phyloP scores from a whole-genome alignment of 2,113 vertebrate species.

The Falco punctatus region DNA sequence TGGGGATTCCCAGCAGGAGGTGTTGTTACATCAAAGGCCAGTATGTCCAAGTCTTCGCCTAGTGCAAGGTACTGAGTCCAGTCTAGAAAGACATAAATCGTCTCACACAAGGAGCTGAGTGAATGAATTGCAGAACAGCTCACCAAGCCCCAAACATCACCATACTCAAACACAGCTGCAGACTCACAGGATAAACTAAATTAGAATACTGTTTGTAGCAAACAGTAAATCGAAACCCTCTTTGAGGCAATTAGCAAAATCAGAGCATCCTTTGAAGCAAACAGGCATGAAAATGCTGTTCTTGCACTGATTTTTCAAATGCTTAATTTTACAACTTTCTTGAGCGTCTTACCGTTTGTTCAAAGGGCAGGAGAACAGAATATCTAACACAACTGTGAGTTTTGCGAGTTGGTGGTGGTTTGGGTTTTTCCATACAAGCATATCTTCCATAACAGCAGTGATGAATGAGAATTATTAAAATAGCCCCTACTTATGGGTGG shows the following conservation, averaged over 20 bases:
- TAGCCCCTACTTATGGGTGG: not conserved
- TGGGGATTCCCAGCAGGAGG: not conserved
- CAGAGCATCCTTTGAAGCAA: constrained; percentile 68
- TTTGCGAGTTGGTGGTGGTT: not conserved
- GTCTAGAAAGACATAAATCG: constrained; percentile 27
- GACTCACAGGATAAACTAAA: constrained; percentile 27
- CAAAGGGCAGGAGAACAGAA: not conserved
- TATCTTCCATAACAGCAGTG: not conserved
- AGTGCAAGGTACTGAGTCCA: not conserved
- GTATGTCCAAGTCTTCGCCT: not conserved
- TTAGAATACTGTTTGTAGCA: constrained; percentile 68
- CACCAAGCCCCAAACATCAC: not conserved
- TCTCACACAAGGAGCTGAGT: not conserved
- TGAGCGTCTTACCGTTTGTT: not conserved
- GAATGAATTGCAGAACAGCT: constrained; percentile 41
- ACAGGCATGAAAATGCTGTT: constrained; percentile 40
- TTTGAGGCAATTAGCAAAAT: constrained; percentile 70
- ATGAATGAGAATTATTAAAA: not conserved
- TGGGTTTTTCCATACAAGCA: not conserved
- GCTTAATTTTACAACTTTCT: constrained; percentile 8
- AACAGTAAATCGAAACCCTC: constrained; percentile 66
- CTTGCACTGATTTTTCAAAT: constrained; percentile 44
- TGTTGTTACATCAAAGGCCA: not conserved
- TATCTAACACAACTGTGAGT: not conserved
- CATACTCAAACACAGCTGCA: constrained; percentile 59